Evolutionary conservation across 2,888 invertebrate genomes (phyloP).

Genomic region (Andrena flavipes): DNA sequence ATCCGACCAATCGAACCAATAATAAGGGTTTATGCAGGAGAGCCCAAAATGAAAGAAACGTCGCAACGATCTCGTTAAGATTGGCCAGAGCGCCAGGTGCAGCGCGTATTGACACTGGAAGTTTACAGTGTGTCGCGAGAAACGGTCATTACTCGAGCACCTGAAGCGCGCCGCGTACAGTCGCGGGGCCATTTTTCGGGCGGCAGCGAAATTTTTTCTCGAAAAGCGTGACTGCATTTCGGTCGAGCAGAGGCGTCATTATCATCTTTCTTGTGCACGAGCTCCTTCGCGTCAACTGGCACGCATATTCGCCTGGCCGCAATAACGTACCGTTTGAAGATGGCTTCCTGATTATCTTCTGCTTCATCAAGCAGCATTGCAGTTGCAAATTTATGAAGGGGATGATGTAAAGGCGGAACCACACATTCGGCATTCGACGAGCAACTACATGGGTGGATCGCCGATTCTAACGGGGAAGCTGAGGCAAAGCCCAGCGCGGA

Average conservation of each 20-base stretch:
- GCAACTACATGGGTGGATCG: too few relatives aligned
- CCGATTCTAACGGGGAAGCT: too few relatives aligned
- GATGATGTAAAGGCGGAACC: background rate
- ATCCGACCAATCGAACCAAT: constrained; percentile 1
- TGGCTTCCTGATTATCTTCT: background rate
- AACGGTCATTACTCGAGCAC: constrained; percentile 62
- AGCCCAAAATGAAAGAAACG: constrained; percentile 40
- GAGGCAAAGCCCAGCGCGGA: too few relatives aligned
- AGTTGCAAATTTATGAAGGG: background rate
- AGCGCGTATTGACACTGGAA: constrained; percentile 62
- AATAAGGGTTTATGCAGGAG: constrained; percentile 35
- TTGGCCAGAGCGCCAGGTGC: constrained; percentile 56
- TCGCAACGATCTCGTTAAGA: constrained; percentile 63
- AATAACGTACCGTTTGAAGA: background rate
- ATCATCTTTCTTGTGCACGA: constrained; percentile 59
- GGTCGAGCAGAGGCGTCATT: constrained; percentile 56
- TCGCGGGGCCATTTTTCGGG: constrained; percentile 21
- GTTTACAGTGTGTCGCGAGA: constrained; percentile 64
- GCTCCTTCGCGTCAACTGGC: constrained; percentile 51
- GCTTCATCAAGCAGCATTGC: background rate
- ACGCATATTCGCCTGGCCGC: constrained; percentile 12
- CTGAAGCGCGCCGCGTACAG: constrained; percentile 57
- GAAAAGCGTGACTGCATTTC: constrained; percentile 65
- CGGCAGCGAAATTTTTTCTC: constrained; percentile 36
- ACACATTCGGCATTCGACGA: too few relatives aligned